Evolutionary conservation across 2,797 vertebrate species (phyloP), one percentile per base, ranked within the genome.

Genomic region (Enteromius paludinosus): DNA sequence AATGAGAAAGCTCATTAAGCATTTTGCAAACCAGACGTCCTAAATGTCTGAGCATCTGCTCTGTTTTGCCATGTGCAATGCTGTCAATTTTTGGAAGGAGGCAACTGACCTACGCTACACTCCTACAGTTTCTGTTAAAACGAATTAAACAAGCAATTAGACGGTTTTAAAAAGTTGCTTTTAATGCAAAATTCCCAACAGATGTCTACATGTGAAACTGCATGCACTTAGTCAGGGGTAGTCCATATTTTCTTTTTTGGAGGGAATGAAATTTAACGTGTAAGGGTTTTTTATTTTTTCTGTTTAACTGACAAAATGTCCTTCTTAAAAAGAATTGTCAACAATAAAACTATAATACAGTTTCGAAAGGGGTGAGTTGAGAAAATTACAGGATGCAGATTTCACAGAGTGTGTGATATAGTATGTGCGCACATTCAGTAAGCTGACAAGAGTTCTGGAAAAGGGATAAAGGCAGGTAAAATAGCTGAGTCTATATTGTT

Each of bases 1-100:
- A 85, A 87, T 82, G 76, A 85, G 83, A 75, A 84, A 78, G 15
- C 45, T 71, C 61, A 62, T 75, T 81, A 84, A 30, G 59, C 80
- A 35, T 65, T 74, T 73, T 84, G 65, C 47, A 78, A 66, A 69
- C 56, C 66, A 81, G 65, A 65, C 81, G 59, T 80, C 43, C 49
- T 68, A 79, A 78, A 78, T 65, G 75, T 61, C 71, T 71, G 12
- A 73, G 43, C 70, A 75, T 77, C 81, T 85, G 69, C 56, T 59
- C 35, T 65, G 25, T 49, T 86, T 86, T 83, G 71, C 56, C 64
- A n/a, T 81, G 65, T 65, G 73, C 28, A 30, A 56, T 70, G n/a
- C 61, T 73, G 54, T 79, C 23, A 79, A 38, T 71, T 76, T 68
- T 47, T 81, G 69, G 47, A 70, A 59, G 38, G 25, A 71, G 18